These are phyloP conservation scores for Orgyia antiqua DNA, from an alignment of 2,888 invertebrate species.

Conservation along the genomic window DNA sequence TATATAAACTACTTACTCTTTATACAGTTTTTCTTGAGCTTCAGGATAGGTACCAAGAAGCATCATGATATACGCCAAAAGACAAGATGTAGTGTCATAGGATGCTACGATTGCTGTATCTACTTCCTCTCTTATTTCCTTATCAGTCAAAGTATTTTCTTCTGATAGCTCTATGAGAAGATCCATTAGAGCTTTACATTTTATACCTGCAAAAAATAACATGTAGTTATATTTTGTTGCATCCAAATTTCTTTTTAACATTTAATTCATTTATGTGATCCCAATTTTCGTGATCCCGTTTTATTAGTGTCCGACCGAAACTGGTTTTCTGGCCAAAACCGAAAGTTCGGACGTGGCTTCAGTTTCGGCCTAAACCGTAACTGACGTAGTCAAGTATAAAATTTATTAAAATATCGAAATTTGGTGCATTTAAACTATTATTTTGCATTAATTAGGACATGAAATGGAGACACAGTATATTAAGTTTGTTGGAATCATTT, in stretches of 20 bases:
- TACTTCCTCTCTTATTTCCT: slow-evolving; percentile 68
- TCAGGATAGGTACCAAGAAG: slow-evolving; percentile 21
- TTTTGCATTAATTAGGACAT: too few species aligned
- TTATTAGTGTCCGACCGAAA: too few species aligned
- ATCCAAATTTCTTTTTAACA: too few species aligned
- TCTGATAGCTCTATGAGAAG: slow-evolving; percentile 55
- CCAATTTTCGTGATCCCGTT: background rate
- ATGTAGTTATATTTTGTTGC: background rate
- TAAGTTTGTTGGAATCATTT: too few species aligned
- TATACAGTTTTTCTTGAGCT: slow-evolving; percentile 20
- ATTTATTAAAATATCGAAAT: too few species aligned
- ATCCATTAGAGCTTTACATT: slow-evolving; percentile 63
- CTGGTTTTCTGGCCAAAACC: background rate
- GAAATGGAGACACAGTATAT: too few species aligned
- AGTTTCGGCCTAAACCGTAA: too few species aligned
- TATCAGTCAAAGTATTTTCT: slow-evolving; percentile 48
- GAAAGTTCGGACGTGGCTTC: too few species aligned
- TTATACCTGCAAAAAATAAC: slow-evolving; percentile 19
- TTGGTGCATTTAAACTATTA: too few species aligned
- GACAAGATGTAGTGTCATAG: slow-evolving; percentile 21
- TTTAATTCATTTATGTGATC: too few species aligned
- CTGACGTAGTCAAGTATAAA: too few species aligned
- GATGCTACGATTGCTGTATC: slow-evolving; percentile 57
- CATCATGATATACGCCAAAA: slow-evolving; percentile 18
- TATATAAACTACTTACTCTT: slow-evolving; percentile 21